Conservation (phyloP, 2,113 vertebrate genomes). For the Hemiprocne comata region DNA sequence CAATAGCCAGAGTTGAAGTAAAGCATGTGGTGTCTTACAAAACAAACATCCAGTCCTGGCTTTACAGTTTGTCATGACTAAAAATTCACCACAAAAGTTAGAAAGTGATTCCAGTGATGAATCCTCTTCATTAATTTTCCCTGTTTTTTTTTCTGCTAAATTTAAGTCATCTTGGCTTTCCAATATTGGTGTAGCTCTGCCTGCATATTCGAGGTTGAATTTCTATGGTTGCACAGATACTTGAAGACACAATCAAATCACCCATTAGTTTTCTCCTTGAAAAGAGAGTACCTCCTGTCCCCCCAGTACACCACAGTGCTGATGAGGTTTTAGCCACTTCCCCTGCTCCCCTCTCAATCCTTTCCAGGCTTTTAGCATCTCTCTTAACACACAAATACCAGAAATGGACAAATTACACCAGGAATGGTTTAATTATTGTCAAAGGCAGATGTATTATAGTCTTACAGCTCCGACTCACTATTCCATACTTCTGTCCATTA, state of each 20-base stretch:
- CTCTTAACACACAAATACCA: background rate
- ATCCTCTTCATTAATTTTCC: background rate
- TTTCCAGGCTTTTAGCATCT: background rate
- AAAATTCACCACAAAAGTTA: background rate
- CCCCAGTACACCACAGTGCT: background rate
- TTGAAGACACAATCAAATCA: background rate
- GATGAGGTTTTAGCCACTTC: background rate
- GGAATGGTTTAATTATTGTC: constrained; percentile 1
- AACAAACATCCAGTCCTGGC: background rate
- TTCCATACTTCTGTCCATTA: background rate
- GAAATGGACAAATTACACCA: background rate
- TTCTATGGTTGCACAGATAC: fast-evolving
- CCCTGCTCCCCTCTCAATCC: background rate
- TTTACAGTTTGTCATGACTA: background rate
- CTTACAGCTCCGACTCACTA: background rate
- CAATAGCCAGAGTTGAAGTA: background rate
- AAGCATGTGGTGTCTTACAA: background rate
- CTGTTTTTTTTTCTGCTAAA: background rate
- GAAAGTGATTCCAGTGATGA: background rate
- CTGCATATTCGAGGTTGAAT: background rate
- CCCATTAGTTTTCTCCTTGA: background rate
- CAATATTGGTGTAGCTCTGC: background rate
- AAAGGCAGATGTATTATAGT: background rate
- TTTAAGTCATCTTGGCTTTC: background rate
- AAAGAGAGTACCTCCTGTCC: background rate